Conservation (phyloP, 2,113 vertebrate genomes). For the Budorcas taxicolor region DNA sequence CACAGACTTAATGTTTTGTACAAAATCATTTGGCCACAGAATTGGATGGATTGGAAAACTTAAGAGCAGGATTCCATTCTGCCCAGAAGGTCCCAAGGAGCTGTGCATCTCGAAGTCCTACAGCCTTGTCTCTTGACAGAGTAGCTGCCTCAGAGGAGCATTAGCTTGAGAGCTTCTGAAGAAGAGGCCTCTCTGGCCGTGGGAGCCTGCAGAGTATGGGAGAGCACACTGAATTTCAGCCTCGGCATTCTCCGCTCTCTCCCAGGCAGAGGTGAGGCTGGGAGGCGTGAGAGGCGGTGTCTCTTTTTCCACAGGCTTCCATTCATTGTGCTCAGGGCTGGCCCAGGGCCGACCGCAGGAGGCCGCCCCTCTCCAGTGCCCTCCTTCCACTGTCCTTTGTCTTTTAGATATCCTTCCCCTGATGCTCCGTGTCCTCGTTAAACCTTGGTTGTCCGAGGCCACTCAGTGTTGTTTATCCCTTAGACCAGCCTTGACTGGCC, state of each 20-base stretch:
- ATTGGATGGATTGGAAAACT: slow-evolving; percentile 1
- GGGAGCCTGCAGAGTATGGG: background rate
- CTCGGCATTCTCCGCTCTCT: background rate
- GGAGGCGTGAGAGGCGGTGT: rapidly evolving
- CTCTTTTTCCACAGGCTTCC: background rate
- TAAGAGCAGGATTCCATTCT: background rate
- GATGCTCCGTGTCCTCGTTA: background rate
- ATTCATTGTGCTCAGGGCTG: background rate
- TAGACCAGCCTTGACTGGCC: background rate
- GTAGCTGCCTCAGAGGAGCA: background rate
- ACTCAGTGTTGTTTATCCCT: background rate
- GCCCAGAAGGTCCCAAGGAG: background rate
- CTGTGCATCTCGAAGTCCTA: background rate
- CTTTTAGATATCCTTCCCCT: background rate
- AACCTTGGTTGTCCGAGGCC: background rate
- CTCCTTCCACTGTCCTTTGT: background rate
- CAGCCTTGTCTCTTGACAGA: background rate
- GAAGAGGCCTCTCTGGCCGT: background rate
- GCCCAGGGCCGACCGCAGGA: background rate
- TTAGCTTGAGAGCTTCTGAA: background rate
- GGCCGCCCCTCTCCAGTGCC: background rate
- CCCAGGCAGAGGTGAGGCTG: background rate
- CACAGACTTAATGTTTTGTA: slow-evolving; percentile 37
- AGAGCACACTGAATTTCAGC: background rate
- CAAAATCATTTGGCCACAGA: slow-evolving; percentile 21